These are phyloP conservation scores for Urocyon cinereoargenteus DNA, from an alignment of 2,797 vertebrate species.

Conservation along the genomic window DNA sequence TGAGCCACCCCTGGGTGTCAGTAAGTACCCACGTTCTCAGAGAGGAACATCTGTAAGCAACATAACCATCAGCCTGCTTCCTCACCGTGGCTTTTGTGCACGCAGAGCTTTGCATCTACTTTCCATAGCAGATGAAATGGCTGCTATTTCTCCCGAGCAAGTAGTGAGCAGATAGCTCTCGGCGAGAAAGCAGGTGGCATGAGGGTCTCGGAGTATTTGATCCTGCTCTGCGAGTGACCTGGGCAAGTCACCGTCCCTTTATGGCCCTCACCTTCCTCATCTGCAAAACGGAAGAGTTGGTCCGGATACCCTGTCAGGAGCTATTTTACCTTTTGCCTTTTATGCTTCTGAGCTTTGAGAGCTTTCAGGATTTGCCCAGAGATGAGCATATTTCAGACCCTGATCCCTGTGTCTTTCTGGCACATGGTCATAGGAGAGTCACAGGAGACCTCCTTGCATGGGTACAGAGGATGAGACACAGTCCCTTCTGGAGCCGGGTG, in stretches of 20 bases:
- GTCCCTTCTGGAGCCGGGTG: neutral
- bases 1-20: conserved; percentile 97
- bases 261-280: neutral
- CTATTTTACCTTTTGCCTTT: neutral
- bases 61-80: neutral
- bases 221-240: neutral
- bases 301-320: neutral
- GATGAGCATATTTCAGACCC: neutral
- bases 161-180: neutral
- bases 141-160: neutral
- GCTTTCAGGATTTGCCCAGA: neutral
- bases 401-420: neutral
- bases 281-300: neutral
- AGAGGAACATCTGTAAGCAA: fast-evolving
- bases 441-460: neutral
- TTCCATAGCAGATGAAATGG: fast-evolving
- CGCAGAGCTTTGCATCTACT: neutral
- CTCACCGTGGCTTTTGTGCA: fast-evolving
- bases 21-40: conserved; percentile 86
- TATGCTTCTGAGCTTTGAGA: neutral
- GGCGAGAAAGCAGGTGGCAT: neutral
- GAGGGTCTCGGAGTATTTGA: neutral
- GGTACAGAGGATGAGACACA: fast-evolving
- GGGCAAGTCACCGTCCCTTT: neutral
- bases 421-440: fast-evolving